These are phyloP conservation scores for Maniola hyperantus DNA, from an alignment of 2,888 invertebrate genomes.

Conservation along the genomic window DNA sequence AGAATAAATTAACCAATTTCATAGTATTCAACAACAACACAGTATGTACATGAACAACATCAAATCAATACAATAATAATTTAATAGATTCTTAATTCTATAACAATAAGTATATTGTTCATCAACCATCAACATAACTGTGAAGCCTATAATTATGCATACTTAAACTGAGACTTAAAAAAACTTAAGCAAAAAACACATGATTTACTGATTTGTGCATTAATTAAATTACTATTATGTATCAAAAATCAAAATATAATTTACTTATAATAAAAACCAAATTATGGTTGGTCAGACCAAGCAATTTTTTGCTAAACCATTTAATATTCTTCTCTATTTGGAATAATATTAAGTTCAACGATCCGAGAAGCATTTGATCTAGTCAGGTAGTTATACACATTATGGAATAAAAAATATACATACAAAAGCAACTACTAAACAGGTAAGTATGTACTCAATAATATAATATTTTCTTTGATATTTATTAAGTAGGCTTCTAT, in stretches of 20 bases:
- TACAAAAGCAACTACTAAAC: not conserved
- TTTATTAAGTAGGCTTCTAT: not conserved
- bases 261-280: no score
- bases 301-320: not conserved
- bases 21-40: no score
- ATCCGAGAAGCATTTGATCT: not conserved
- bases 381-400: not conserved
- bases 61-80: not conserved
- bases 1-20: no score
- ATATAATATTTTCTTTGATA: no score
- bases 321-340: not conserved
- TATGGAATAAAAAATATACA: not conserved
- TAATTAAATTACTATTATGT: not conserved
- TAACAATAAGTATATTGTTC: no score
- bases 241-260: no score
- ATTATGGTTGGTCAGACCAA: not conserved
- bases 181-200: not conserved
- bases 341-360: not conserved
- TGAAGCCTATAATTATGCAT: not conserved
- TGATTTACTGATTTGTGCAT: not conserved
- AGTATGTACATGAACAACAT: not conserved
- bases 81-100: no score
- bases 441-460: no score
- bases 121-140: not conserved
- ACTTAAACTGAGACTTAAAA: not conserved